Base-by-base conservation (phyloP, 2,797 vertebrate species). In the Sebastes taczanowskii region DNA sequence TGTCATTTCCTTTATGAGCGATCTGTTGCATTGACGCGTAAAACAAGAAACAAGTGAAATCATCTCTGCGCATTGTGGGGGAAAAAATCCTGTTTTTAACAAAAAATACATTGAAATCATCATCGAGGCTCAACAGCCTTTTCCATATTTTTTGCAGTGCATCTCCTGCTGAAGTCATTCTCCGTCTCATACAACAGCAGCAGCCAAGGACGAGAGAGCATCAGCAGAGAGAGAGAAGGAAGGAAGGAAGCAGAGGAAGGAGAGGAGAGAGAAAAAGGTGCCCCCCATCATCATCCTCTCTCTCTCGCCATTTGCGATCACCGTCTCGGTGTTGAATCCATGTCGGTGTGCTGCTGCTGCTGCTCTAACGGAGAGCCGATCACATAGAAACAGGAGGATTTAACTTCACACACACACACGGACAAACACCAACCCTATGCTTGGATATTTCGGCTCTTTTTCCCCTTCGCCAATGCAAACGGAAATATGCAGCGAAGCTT, bases 401-500 rank as follows among this genome's bases (percentile, higher is more conserved):
- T 85, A 94, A 92, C 89, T 91, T 91, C 60, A 69, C 87, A 73
- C 85, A 76, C 86, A 74, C 92, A 76, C 86, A 74, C 92, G 91
- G 88, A 91, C 88, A 95, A 95, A 97, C 38, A 97, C 35, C 35
- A 42, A 16, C n/a, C 96, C 96, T 98, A 98, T 98, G 97, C 95
- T 95, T 93, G 97, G 97, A 97, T 38, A 38, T 94, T 97, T 97
- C 95, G 96, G 95, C 94, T 97, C 76, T 91, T 93, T 93, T 93
- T 95, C 94, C 94, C 96, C 97, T 95, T 97, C 97, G 96, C 98
- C 97, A 98, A 99, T 99, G 98, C 97, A 97, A 99, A 97, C 96
- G 96, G 97, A 98, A 99, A 98, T 98, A 99, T 99, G 98, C 98
- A 97, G 97, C 97, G 97, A 96, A 98, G 97, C 96, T 94, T 99